phyloP scores from a whole-genome alignment of 2,113 vertebrate species.

The Zosterops hypoxanthus region DNA sequence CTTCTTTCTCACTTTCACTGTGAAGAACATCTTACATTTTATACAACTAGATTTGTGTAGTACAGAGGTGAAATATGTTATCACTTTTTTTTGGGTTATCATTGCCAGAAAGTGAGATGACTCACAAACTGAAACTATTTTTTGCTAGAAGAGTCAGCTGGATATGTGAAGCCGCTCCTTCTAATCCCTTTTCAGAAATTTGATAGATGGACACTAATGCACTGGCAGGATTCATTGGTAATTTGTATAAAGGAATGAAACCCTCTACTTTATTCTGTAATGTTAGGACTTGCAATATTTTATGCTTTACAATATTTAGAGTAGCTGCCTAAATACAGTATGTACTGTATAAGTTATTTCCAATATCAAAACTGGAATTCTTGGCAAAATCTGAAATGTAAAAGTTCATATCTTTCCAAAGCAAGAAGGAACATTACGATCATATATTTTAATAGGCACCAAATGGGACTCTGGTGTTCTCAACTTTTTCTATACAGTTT shows the following conservation, averaged over 20 bases:
- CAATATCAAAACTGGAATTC: neutral
- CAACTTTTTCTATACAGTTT: neutral
- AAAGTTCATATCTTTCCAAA: neutral
- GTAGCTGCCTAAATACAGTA: neutral
- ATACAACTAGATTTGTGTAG: neutral
- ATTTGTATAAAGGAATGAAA: neutral
- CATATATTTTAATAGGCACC: neutral
- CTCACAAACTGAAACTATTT: neutral
- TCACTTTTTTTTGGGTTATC: neutral
- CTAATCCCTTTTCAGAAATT: neutral
- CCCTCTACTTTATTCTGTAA: neutral
- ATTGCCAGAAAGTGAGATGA: neutral
- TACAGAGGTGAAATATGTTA: conserved; percentile 16
- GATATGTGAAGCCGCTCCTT: neutral
- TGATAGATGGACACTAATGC: neutral
- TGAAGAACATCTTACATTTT: neutral
- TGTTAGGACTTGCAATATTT: neutral
- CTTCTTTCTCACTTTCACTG: neutral
- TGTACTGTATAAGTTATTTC: neutral
- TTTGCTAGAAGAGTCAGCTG: neutral
- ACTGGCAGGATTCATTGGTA: neutral
- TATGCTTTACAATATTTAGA: neutral
- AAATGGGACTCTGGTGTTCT: neutral
- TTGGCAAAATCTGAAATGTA: neutral
- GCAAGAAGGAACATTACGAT: neutral